Conservation (phyloP, 2,888 invertebrate genomes). For the Tinea trinotella region DNA sequence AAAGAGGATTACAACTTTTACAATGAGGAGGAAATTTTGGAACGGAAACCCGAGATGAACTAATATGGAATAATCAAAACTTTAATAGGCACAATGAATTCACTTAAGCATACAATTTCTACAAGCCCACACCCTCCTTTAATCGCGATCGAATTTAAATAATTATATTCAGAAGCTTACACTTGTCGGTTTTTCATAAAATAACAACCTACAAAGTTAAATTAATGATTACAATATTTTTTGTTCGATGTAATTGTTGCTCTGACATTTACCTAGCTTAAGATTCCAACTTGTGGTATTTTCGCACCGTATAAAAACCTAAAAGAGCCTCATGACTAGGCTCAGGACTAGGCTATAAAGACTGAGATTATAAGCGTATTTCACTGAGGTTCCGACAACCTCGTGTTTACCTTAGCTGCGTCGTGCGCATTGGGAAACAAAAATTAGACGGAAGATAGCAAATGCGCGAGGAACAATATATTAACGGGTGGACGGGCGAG, state of each 20-base stretch:
- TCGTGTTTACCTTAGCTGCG: constrained; percentile 20
- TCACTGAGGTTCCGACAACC: constrained; percentile 23
- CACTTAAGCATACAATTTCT: constrained; percentile 39
- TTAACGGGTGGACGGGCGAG: constrained; percentile 38
- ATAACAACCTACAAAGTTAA: background rate
- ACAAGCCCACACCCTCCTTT: constrained; percentile 29
- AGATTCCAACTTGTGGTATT: background rate
- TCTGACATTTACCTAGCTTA: constrained; percentile 3
- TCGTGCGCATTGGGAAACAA: constrained; percentile 19
- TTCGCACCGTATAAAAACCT: background rate
- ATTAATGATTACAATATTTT: background rate
- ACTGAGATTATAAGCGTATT: constrained; percentile 25
- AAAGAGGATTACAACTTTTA: constrained; percentile 73
- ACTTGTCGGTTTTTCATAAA: background rate
- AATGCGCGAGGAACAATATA: constrained; percentile 34
- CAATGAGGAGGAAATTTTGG: constrained; percentile 39
- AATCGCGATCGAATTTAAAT: constrained; percentile 11
- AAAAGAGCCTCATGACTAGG: background rate
- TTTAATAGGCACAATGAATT: constrained; percentile 50
- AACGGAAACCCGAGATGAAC: constrained; percentile 45
- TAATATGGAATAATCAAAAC: constrained; percentile 66
- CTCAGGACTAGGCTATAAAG: constrained; percentile 21
- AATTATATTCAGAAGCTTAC: background rate
- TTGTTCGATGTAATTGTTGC: background rate
- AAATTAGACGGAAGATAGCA: constrained; percentile 26